Evolutionary conservation across 2,797 vertebrate genomes (phyloP).

Genomic region (Falco peregrinus): DNA sequence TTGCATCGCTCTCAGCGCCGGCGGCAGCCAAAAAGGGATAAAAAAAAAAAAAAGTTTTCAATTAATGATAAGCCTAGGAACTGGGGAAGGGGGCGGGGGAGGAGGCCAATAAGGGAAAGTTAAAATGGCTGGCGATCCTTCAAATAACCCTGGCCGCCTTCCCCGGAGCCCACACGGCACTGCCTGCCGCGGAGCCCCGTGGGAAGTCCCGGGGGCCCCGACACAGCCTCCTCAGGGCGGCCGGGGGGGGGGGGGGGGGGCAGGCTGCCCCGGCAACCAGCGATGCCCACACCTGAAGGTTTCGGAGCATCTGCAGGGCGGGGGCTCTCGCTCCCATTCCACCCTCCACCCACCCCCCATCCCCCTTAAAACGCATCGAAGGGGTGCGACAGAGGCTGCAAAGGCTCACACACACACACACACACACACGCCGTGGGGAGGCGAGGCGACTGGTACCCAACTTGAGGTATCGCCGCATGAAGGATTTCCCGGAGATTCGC

Average conservation of each 20-base stretch:
- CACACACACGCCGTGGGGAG: neutral
- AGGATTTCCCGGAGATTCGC: constrained; percentile 15
- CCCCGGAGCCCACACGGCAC: neutral
- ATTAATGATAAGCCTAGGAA: constrained; percentile 49
- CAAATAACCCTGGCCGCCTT: constrained; percentile 10
- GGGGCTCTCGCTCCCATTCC: neutral
- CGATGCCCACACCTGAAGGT: neutral
- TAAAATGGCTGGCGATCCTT: constrained; percentile 67
- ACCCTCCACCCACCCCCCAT: too few relatives aligned
- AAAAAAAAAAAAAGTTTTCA: constrained; percentile 55
- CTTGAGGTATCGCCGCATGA: neutral
- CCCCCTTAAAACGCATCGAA: neutral
- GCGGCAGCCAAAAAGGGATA: neutral
- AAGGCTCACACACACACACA: neutral
- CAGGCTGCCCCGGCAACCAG: neutral
- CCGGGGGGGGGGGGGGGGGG: too few relatives aligned
- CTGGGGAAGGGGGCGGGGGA: neutral
- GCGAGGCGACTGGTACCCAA: constrained; percentile 7
- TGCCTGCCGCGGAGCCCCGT: neutral
- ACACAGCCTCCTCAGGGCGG: neutral
- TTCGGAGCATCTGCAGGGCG: neutral
- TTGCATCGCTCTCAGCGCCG: neutral
- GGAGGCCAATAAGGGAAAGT: constrained; percentile 45
- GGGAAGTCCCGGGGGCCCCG: neutral
- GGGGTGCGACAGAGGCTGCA: neutral